These are phyloP conservation scores for Caiman crocodilus DNA, from an alignment of 2,797 vertebrate species.

Conservation along the genomic window DNA sequence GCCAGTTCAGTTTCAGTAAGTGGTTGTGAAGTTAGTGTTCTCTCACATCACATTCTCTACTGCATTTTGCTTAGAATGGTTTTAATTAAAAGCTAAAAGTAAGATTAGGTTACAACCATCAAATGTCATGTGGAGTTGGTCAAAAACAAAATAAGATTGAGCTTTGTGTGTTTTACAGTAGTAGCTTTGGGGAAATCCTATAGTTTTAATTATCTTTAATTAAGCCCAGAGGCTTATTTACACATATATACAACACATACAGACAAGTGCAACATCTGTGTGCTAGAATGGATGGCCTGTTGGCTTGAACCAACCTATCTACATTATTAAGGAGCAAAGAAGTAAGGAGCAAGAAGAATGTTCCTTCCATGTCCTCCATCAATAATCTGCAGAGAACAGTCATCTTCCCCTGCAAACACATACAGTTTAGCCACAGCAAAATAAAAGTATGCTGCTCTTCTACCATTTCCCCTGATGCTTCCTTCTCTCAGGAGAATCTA, in stretches of 20 bases:
- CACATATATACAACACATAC: not conserved
- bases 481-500: slow-evolving; percentile 12
- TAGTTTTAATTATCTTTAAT: slow-evolving; percentile 32
- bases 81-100: slow-evolving; percentile 62
- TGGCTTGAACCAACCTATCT: not conserved
- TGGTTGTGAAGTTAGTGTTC: slow-evolving; percentile 67
- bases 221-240: not conserved
- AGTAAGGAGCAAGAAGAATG: not conserved
- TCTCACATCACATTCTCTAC: slow-evolving; percentile 54
- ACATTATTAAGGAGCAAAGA: slow-evolving; percentile 3
- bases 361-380: not conserved
- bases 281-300: not conserved
- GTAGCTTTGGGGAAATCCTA: not conserved
- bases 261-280: not conserved
- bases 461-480: not conserved
- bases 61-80: slow-evolving; percentile 60
- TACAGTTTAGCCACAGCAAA: not conserved
- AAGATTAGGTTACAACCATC: slow-evolving; percentile 29
- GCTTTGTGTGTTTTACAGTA: not conserved
- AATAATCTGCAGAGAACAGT: slow-evolving; percentile 5
- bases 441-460: slow-evolving; percentile 31
- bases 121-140: slow-evolving; percentile 33
- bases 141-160: not conserved
- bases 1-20: slow-evolving; percentile 50
- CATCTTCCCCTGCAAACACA: not conserved